Base-by-base conservation (phyloP, 2,888 invertebrate genomes). In the Agrotis segetum region DNA sequence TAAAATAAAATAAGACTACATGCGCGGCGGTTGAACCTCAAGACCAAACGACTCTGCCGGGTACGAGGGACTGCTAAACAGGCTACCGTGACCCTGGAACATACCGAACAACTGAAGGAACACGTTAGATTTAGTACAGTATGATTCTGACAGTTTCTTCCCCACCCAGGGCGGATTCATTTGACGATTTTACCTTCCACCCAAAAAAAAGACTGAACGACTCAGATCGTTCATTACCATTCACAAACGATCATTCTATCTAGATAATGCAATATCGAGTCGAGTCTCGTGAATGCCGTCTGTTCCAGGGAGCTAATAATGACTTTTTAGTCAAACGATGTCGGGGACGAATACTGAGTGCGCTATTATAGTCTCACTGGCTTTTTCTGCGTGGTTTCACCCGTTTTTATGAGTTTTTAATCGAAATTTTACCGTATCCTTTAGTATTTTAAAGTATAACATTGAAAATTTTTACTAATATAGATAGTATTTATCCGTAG, bases 311-410 rank as follows among this genome's bases (percentile, higher is more conserved):
- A 74, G 82, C 71, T 82, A 79, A 78, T 89, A 90, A 89, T 87
- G 89, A 90, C 86, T 85, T 89, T 87, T 87, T 85, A 83, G 81
- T 83, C 72, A 74, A 70, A 74, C 72, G 71, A 70, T 62, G 71
- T 69, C 62, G 52, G 85, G 73, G 77, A 64, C 67, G 86, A 88
- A 88, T 88, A 88, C 84, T 82, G 84, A 88, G 72, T 75, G 76
- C 72, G 63, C 46, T 81, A 83, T 88, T 86, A 86, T 67, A 77
- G 72, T 47, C 11, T 47, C 21, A n/a, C 40, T 68, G 65, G 24
- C 24, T 56, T 70, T 70, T 77, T 44, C 21, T 40, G 1, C 56
- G 2, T 11, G 44, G 50, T 56, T 63, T 65, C 13, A n/a, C 56
- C 56, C 56, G 34, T 34, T 56, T 34, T 34, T n/a, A 6, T 56